Percentiles rank a stretch among this genome's conserved stretches.
Conservation (phyloP, 2,797 vertebrate species). For the Botia kubotai region DNA sequence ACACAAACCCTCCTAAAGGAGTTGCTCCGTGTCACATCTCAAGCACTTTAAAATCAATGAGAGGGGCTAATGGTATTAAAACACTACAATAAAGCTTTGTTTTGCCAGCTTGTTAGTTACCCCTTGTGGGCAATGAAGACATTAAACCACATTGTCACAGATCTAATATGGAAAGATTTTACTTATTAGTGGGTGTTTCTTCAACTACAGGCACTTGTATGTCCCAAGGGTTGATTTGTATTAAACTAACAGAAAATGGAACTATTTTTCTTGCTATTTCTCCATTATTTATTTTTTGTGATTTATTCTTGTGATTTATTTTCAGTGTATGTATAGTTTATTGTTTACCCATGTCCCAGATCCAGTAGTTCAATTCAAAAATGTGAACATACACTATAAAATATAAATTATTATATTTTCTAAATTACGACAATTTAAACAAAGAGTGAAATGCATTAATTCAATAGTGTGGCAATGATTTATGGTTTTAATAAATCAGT, state of each 20-base stretch:
- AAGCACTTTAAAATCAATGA: conserved; percentile 38
- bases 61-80: conserved; percentile 35
- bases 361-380: not conserved
- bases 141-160: conserved; percentile 39
- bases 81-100: conserved; percentile 40
- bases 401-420: not conserved
- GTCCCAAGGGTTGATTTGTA: not conserved
- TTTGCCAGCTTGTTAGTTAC: conserved; percentile 39
- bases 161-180: conserved; percentile 15
- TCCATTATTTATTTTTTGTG: not conserved
- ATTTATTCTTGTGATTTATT: not conserved
- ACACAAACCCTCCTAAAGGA: conserved; percentile 60
- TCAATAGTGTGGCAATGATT: too few species aligned
- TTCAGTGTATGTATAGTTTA: not conserved
- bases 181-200: conserved; percentile 39
- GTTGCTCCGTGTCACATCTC: conserved; percentile 32
- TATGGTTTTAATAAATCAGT: too few species aligned
- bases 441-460: too few species aligned
- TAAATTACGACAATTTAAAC: too few species aligned
- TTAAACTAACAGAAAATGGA: not conserved
- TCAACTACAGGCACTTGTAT: conserved; percentile 1
- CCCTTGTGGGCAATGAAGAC: conserved; percentile 32
- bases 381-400: not conserved
- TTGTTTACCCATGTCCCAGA: not conserved
- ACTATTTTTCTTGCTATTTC: not conserved